A percentile compares a stretch with the other conserved stretches of the same genome.
phyloP scores from a whole-genome alignment of 1,140 invertebrate species.

The Zaprionus africanus region DNA sequence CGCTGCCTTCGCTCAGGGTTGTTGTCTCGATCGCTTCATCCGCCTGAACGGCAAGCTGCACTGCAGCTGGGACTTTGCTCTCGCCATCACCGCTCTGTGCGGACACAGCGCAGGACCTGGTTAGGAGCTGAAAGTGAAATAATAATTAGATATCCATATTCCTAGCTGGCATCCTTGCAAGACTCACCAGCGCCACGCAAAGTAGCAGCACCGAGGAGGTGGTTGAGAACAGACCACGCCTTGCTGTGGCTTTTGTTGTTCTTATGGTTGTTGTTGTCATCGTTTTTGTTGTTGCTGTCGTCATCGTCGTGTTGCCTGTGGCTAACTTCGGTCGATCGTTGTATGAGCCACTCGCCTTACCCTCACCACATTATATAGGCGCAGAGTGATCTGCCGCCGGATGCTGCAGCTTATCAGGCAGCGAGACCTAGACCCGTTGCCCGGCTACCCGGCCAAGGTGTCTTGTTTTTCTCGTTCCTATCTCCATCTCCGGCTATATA shows the following conservation, averaged over 20 bases:
- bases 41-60: slow-evolving; percentile 33
- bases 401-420: slow-evolving; percentile 64
- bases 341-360: slow-evolving; percentile 61
- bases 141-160: slow-evolving; percentile 40
- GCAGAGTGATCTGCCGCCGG: slow-evolving; percentile 16
- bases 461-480: slow-evolving; percentile 34
- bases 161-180: neutral
- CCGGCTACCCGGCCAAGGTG: neutral
- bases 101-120: slow-evolving; percentile 63
- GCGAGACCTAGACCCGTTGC: neutral
- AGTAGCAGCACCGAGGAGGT: slow-evolving; percentile 52
- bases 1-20: slow-evolving; percentile 58
- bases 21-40: slow-evolving; percentile 50
- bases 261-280: slow-evolving; percentile 29
- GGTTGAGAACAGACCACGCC: slow-evolving; percentile 41
- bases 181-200: slow-evolving; percentile 64
- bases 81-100: slow-evolving; percentile 59
- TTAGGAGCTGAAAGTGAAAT: slow-evolving; percentile 62
- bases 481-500: slow-evolving; percentile 52
- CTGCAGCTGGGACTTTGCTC: neutral
- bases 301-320: slow-evolving; percentile 69
- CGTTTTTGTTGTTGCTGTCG: slow-evolving; percentile 28
- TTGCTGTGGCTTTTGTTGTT: slow-evolving; percentile 27
- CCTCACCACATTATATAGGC: slow-evolving; percentile 59
- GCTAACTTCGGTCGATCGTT: slow-evolving; percentile 81